Base-by-base conservation (phyloP, 2,888 invertebrate genomes). In the Caenorhabditis doughertyi region DNA sequence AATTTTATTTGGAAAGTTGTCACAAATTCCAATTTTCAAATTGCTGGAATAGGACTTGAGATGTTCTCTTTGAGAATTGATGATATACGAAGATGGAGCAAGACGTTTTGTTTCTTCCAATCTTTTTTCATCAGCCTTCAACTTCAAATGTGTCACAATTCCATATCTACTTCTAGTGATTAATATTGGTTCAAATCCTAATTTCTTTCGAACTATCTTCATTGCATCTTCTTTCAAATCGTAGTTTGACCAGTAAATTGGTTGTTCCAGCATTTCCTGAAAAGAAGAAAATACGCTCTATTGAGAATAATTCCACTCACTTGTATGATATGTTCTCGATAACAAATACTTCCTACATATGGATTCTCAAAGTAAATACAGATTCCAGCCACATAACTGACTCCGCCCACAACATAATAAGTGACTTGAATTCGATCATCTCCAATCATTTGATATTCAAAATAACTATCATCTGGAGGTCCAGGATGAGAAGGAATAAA, bases 391-490 rank as follows among this genome's bases (percentile, higher is more conserved):
- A 56, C 47, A 29, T 56, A 56, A 13, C 18, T 56, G 7, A 56
- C 42, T 29, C 70, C 70, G 16, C 21, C 70, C 29, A 56, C 70
- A 13, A 47, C 21, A 29, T 56, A 70, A 18, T 16, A 47, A 44
- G 32, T 39, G n/a, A 56, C 70, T 21, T 70, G 70, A 13, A 70
- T 70, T 25, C 27, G 29, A 18, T 44, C 18, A 9, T 56, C 32
- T n/a, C 70, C 70, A 32, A 56, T 29, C 56, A 56, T 56, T 44
- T 56, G 70, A 56, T 56, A 70, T 32, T 56, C 56, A n/a, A 29
- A 56, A 18, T 8, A 35, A 32, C 56, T 35, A 4, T 29, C 56
- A 35, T n/a, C n/a, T n/a, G 55, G 7, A 29, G 56, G 18, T 18
- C 8, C 35, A 18, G 11, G 9, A 35, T 56, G 32, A 8, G 21